Evolutionary conservation across 2,797 vertebrate genomes (phyloP).

Genomic region (Hippopotamyrus pictus): DNA sequence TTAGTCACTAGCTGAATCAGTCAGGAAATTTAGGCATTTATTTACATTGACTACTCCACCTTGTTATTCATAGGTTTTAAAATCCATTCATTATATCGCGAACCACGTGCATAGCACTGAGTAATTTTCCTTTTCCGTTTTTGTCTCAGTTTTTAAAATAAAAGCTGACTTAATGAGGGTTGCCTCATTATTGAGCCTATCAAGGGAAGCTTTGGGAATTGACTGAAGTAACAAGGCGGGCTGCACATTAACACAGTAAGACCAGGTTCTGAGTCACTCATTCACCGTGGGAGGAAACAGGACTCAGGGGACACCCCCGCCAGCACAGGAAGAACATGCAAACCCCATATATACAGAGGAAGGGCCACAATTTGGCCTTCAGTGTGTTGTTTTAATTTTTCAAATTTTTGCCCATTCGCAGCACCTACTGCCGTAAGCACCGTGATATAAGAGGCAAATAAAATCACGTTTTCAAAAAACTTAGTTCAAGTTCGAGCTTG

Average conservation of each 20-base stretch:
- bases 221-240: not conserved
- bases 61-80: not conserved
- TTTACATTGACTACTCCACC: not conserved
- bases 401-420: not conserved
- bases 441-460: not conserved
- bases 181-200: not conserved
- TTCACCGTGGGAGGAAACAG: not conserved
- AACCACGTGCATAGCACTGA: not conserved
- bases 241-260: not conserved
- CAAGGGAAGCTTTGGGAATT: not conserved
- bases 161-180: not conserved
- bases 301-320: not conserved
- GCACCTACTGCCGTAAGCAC: not conserved
- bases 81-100: not conserved
- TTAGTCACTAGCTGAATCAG: not conserved
- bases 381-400: not conserved
- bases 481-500: not conserved
- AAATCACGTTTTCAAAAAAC: not conserved
- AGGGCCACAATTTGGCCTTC: not conserved
- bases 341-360: not conserved
- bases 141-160: not conserved
- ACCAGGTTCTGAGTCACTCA: not conserved
- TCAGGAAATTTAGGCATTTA: not conserved
- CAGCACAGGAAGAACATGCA: not conserved
- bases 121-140: not conserved